Conservation (phyloP, 2,113 vertebrate genomes). For the Pantherophis guttatus region DNA sequence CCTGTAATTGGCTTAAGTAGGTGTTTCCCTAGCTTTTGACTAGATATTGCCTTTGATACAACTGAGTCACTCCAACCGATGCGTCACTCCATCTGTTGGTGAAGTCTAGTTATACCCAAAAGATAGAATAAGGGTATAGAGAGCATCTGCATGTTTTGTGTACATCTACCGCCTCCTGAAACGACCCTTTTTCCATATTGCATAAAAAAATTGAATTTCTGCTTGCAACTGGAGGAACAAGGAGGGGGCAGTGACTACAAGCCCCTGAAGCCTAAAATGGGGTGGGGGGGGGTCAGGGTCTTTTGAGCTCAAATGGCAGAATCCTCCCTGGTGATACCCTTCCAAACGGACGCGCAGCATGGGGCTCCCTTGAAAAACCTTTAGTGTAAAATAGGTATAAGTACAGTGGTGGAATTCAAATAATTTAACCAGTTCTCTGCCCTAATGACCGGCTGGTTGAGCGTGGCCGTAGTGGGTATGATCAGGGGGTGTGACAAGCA, state of each 20-base stretch:
- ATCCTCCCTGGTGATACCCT: conserved; percentile 45
- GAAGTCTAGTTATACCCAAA: too few relatives aligned
- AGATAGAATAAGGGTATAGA: neutral
- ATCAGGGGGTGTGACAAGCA: too few relatives aligned
- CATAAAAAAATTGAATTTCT: neutral
- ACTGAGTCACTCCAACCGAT: too few relatives aligned
- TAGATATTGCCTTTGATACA: too few relatives aligned
- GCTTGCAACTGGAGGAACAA: neutral
- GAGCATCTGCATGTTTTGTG: conserved; percentile 2
- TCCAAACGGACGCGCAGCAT: conserved; percentile 67
- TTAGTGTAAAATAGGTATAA: conserved; percentile 85
- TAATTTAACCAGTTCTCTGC: too few relatives aligned
- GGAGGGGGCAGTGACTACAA: too few relatives aligned
- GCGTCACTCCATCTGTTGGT: too few relatives aligned
- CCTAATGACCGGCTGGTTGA: too few relatives aligned
- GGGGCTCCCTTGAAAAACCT: conserved; percentile 80
- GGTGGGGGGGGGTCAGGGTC: neutral
- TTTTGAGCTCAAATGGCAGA: conserved; percentile 16
- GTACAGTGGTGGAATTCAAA: too few relatives aligned
- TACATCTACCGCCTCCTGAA: conserved; percentile 31
- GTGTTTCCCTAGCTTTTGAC: neutral
- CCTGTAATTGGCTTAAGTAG: neutral
- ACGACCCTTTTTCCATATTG: conserved; percentile 13
- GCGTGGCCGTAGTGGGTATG: too few relatives aligned
- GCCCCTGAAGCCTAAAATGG: too few relatives aligned